Conservation (phyloP, 2,797 vertebrate genomes). For the Hafferia zeledoni region DNA sequence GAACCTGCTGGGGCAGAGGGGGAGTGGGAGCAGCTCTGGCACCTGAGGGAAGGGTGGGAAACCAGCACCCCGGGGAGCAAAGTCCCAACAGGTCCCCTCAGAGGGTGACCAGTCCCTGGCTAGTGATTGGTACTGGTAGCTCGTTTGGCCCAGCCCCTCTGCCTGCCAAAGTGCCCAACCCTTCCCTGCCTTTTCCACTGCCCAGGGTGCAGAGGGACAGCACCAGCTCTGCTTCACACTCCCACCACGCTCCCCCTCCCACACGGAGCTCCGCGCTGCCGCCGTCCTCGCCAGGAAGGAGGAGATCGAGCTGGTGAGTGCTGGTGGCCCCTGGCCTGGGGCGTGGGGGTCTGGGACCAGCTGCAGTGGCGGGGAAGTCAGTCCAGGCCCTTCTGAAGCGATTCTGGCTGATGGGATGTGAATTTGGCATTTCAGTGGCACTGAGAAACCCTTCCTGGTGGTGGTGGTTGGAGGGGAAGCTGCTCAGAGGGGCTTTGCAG, state of each 20-base stretch:
- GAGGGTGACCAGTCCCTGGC: not conserved
- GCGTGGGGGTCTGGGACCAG: rapidly evolving
- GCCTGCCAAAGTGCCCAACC: not conserved
- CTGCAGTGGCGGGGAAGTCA: rapidly evolving
- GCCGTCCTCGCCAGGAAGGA: constrained; percentile 38
- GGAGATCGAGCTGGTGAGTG: constrained; percentile 56
- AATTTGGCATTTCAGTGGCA: not conserved
- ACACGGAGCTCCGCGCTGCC: not conserved
- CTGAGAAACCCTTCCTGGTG: not conserved
- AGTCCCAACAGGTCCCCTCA: rapidly evolving
- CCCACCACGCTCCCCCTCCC: rapidly evolving
- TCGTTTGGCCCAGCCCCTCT: not conserved
- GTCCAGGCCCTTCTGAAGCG: not conserved
- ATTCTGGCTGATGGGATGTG: rapidly evolving
- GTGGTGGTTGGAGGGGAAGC: not conserved
- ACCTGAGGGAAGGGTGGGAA: rapidly evolving
- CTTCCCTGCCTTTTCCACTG: rapidly evolving
- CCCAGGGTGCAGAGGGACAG: not conserved
- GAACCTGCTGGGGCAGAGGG: not conserved
- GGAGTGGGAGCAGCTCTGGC: not conserved
- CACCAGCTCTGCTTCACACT: rapidly evolving
- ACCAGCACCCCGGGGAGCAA: not conserved
- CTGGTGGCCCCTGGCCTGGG: rapidly evolving
- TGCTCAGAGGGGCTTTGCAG: not conserved
- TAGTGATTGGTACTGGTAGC: rapidly evolving